phyloP scores from a whole-genome alignment of 1,140 invertebrate species.

The Bactericera cockerelli region DNA sequence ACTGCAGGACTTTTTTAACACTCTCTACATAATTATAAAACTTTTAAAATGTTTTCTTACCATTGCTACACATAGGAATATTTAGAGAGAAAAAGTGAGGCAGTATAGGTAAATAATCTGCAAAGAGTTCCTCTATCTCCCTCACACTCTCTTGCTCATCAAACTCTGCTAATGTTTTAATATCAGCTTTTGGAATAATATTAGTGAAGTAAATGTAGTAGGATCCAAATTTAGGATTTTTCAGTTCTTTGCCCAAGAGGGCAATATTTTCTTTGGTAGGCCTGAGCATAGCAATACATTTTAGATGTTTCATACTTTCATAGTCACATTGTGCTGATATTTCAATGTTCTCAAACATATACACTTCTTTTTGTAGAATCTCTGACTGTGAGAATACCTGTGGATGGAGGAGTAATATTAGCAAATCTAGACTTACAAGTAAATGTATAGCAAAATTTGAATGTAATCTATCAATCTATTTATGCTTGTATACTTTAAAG shows the following conservation, averaged over 20 bases:
- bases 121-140: conserved; percentile 89
- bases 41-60: conserved; percentile 29
- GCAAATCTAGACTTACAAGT: no score
- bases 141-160: conserved; percentile 95
- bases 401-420: no score
- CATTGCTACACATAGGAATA: conserved; percentile 42
- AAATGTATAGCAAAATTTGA: no score
- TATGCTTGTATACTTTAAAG: no score
- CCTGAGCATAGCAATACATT: conserved; percentile 88
- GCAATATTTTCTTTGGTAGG: conserved; percentile 91
- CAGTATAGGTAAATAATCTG: conserved; percentile 82
- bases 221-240: conserved; percentile 84
- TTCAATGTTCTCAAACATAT: conserved; percentile 89
- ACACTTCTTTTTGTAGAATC: conserved; percentile 95
- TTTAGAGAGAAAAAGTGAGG: conserved; percentile 75
- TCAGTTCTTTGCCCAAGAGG: conserved; percentile 67
- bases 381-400: conserved; percentile 92
- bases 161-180: conserved; percentile 88
- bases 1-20: no score
- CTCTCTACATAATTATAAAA: no score
- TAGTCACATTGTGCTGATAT: conserved; percentile 35
- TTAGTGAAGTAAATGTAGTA: conserved; percentile 99
- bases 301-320: conserved; percentile 82
- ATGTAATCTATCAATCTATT: no score
- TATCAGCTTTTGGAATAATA: conserved; percentile 89